Evolutionary conservation across 2,797 vertebrate genomes (phyloP), one percentile per base, ranked within the genome.

Genomic region (Meriones psammophilus): DNA sequence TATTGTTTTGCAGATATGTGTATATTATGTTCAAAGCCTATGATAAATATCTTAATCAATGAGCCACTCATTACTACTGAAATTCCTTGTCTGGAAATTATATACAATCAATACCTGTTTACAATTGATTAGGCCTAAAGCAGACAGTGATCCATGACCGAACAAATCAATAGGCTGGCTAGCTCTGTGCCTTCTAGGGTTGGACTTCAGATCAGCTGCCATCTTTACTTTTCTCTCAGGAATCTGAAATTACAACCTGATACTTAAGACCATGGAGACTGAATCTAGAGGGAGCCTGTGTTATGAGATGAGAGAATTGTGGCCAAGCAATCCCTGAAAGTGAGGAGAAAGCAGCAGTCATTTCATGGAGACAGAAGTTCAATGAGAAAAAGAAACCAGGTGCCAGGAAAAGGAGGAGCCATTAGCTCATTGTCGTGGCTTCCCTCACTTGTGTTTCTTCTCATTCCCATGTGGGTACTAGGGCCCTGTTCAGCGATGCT

Each of bases 21-120:
- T 17, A 69, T 8, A 30, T 86, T 50, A 79, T 54, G 74, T 66
- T 91, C 66, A 94, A 74, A 46, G 8, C 28, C 66, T 56, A 18
- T 56, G 14, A 12, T 87, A 87, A 79, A 74, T 81, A 87, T 42
- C 7, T 91, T 46, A 80, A 73, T n/a, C 69, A 73, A 74, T 80
- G n/a, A 68, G 20, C 3, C 22, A 74, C 26, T 36, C 2, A 68
- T 17, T 28, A 66, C 28, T 24, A 30, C 73, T 80, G 12, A n/a
- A 73, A 93, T 93, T 64, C 26, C 22, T 85, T 91, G n/a, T 46
- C n/a, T 80, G 71, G 66, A 73, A 74, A 80, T 87, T 74, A 46
- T 42, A 58, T 66, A 60, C 5, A 5, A 73, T 46, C 58, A 30
- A 42, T 78, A 79, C 24, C 68, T 87, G 42, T 66, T 60, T 36